Percentiles rank a stretch among this genome's conserved stretches.
Evolutionary conservation across 2,797 vertebrate species (phyloP).

Genomic region (Leptodactylus fallax): DNA sequence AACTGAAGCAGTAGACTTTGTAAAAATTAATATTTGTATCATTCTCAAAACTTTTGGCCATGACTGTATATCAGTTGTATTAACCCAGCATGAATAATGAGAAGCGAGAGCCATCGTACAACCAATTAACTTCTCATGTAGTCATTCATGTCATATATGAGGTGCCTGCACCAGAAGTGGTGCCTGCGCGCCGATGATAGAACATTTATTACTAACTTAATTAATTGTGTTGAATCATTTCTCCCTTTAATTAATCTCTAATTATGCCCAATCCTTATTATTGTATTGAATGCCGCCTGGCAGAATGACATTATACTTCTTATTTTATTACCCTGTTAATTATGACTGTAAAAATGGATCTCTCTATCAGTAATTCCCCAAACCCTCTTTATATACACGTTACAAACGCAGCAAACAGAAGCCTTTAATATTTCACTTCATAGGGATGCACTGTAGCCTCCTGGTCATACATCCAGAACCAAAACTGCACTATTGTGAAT

Average conservation of each 20-base stretch:
- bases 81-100: conserved; percentile 10
- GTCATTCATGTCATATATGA: neutral
- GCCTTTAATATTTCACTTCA: neutral
- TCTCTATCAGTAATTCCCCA: neutral
- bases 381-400: neutral
- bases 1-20: no score
- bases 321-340: conserved; percentile 8
- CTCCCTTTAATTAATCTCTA: conserved; percentile 36
- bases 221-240: conserved; percentile 23
- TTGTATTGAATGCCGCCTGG: neutral
- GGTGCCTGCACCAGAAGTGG: neutral
- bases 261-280: conserved; percentile 23
- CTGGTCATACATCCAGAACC: neutral
- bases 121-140: conserved; percentile 27
- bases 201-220: neutral
- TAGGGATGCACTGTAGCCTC: neutral
- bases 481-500: neutral
- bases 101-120: neutral
- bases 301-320: conserved; percentile 4
- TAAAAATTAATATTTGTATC: no score
- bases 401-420: neutral
- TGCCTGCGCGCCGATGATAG: conserved; percentile 12
- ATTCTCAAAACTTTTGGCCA: no score
- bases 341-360: neutral
- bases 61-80: neutral